Evolutionary conservation across 2,888 invertebrate species (phyloP).

Genomic region (Reticulitermes lucifugus): DNA sequence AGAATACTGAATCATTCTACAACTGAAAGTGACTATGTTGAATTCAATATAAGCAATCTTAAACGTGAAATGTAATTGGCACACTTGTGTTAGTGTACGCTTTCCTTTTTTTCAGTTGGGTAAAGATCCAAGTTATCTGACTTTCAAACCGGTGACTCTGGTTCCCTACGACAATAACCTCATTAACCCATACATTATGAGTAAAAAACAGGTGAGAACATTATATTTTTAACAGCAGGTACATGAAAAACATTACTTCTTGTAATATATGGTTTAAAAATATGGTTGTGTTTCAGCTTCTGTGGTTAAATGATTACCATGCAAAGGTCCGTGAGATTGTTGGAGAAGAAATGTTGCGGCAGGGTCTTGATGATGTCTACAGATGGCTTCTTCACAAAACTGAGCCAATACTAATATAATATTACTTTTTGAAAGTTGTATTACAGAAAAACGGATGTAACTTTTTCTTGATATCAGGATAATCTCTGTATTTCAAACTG

Average conservation of each 20-base stretch:
- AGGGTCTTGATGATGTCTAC: slow-evolving; percentile 36
- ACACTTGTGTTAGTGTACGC: neutral
- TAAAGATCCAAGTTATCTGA: slow-evolving; percentile 60
- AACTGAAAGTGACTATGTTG: too few species aligned
- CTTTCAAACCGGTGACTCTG: slow-evolving; percentile 67
- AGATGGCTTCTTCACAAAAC: slow-evolving; percentile 43
- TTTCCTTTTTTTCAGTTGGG: slow-evolving; percentile 50
- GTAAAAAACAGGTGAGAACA: slow-evolving; percentile 63
- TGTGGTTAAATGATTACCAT: slow-evolving; percentile 56
- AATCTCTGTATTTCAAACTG: too few species aligned
- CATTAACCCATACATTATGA: slow-evolving; percentile 63
- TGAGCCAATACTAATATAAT: neutral
- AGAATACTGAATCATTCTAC: too few species aligned
- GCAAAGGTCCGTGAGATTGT: slow-evolving; percentile 53
- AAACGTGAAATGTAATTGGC: too few species aligned
- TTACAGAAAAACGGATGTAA: too few species aligned
- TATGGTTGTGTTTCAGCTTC: slow-evolving; percentile 52
- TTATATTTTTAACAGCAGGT: neutral
- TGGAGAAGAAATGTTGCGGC: slow-evolving; percentile 51
- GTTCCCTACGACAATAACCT: slow-evolving; percentile 67
- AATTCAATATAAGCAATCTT: too few species aligned
- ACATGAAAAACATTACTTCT: neutral
- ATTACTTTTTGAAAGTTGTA: neutral
- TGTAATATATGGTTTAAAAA: neutral
- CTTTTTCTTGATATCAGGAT: too few species aligned